Evolutionary conservation across 2,888 invertebrate genomes (phyloP).

Genomic region (Mythimna lalbum): DNA sequence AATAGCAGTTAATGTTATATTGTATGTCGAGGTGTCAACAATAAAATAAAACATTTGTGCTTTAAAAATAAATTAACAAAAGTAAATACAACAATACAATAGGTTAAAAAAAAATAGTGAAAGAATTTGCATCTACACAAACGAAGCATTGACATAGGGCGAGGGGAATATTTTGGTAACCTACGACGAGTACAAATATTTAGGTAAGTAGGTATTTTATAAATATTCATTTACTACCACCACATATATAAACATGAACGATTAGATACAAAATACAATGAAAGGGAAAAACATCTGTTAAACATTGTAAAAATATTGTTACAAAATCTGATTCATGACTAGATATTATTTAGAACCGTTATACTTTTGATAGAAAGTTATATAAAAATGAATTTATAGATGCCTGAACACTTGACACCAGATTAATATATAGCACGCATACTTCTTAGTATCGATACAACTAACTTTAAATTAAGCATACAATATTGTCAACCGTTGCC

Average conservation of each 20-base stretch:
- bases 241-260: constrained; percentile 60
- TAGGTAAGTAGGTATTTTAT: constrained; percentile 43
- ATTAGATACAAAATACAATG: constrained; percentile 60
- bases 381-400: constrained; percentile 56
- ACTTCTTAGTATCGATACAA: constrained; percentile 67
- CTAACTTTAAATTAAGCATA: constrained; percentile 83
- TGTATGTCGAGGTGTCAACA: constrained; percentile 87
- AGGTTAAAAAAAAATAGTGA: constrained; percentile 79
- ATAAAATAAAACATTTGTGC: constrained; percentile 90
- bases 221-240: constrained; percentile 42
- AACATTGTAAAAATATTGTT: constrained; percentile 73
- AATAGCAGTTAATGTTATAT: constrained; percentile 88
- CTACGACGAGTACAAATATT: constrained; percentile 56
- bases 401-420: constrained; percentile 61
- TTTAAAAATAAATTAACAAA: constrained; percentile 89
- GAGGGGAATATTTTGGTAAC: constrained; percentile 77
- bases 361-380: constrained; percentile 61
- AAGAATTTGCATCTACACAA: constrained; percentile 76
- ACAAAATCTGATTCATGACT: constrained; percentile 80
- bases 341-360: constrained; percentile 71
- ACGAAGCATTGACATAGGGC: constrained; percentile 85
- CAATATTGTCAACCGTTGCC: constrained; percentile 86
- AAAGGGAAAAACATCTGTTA: constrained; percentile 61
- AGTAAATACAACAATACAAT: constrained; percentile 87
- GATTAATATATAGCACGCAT: constrained; percentile 71